Conservation (phyloP, 2,113 vertebrate species). For the Syngnathus floridae region DNA sequence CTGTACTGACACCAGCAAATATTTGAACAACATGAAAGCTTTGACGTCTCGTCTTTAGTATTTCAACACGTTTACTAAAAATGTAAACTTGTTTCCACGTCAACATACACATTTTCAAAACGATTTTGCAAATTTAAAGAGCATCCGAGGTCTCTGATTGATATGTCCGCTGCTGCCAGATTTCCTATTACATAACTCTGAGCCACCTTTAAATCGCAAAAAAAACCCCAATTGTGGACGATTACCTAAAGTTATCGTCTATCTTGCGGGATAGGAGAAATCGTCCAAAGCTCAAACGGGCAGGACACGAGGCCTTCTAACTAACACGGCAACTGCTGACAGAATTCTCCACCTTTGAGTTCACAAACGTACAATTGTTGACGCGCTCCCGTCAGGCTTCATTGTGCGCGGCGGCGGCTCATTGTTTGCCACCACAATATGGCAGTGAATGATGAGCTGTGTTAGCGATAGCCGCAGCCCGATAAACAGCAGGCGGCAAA, state of each 20-base stretch:
- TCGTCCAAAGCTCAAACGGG: too few species aligned
- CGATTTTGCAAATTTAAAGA: too few species aligned
- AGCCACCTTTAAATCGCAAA: too few species aligned
- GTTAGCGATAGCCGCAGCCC: constrained; percentile 45
- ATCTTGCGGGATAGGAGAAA: too few species aligned
- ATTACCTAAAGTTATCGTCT: too few species aligned
- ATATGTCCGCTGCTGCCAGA: too few species aligned
- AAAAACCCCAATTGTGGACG: too few species aligned
- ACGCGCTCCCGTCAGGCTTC: background rate
- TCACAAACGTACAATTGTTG: background rate
- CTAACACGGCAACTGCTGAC: background rate
- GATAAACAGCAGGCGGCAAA: constrained; percentile 51
- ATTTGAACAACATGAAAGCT: background rate
- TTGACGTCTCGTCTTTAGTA: background rate
- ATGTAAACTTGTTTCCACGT: background rate
- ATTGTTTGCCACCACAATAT: constrained; percentile 56
- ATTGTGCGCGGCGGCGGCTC: constrained; percentile 39
- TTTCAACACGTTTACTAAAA: background rate
- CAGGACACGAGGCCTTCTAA: too few species aligned
- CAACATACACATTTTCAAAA: too few species aligned
- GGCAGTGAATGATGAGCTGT: constrained; percentile 55
- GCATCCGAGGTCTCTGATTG: too few species aligned
- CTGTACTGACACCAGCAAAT: background rate
- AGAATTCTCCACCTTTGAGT: background rate
- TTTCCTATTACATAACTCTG: too few species aligned